Percentiles rank a stretch among this genome's conserved stretches.
These are phyloP conservation scores for Panzeria rudis DNA, from an alignment of 2,888 invertebrate species.

Conservation along the genomic window DNA sequence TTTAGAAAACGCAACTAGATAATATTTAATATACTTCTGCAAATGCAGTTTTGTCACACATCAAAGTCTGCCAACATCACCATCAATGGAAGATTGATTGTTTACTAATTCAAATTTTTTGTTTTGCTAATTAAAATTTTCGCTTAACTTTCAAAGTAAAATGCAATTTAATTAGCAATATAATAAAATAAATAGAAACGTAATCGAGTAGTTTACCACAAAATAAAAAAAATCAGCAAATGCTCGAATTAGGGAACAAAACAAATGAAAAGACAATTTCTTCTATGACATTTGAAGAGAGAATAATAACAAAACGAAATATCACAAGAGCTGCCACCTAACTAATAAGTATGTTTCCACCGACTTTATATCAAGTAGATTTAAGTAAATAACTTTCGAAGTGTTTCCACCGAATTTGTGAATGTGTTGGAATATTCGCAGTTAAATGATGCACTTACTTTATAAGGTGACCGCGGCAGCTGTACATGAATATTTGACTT, in stretches of 20 bases:
- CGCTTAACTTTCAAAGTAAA: neutral
- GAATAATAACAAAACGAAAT: neutral
- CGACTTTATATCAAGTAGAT: too few relatives aligned
- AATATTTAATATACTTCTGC: neutral
- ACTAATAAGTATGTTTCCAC: too few relatives aligned
- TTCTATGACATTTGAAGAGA: neutral
- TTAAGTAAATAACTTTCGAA: too few relatives aligned
- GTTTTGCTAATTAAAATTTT: neutral
- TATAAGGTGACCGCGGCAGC: too few relatives aligned
- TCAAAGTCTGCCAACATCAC: neutral
- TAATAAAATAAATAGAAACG: neutral
- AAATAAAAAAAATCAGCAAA: constrained; percentile 13
- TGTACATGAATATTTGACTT: too few relatives aligned
- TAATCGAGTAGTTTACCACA: neutral
- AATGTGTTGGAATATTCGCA: too few relatives aligned
- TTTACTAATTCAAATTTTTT: neutral
- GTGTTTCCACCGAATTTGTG: too few relatives aligned
- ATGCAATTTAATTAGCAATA: neutral
- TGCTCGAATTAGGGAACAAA: neutral
- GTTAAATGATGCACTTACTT: too few relatives aligned
- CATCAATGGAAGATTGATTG: constrained; percentile 11
- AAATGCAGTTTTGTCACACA: neutral
- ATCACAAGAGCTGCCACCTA: neutral
- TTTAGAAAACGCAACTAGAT: constrained; percentile 27
- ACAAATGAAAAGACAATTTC: neutral